Base-by-base conservation (phyloP, 2,113 vertebrate genomes). In the Dromiciops gliroides region DNA sequence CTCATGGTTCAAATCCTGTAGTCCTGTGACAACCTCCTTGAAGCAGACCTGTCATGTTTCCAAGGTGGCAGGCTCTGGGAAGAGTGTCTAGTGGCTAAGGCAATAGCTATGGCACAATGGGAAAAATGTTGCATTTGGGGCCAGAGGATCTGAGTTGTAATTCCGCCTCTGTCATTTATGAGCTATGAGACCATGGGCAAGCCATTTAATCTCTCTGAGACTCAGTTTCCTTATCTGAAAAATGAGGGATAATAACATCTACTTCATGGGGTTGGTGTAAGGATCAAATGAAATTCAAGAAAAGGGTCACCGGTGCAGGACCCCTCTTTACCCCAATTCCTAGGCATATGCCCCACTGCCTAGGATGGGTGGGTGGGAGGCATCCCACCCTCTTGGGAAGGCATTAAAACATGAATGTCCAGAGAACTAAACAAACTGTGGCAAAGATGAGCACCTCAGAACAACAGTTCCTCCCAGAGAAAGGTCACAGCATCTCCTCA, bases 101-200 rank as follows among this genome's bases (percentile, higher is more conserved):
- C 12, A 23, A 5, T 37, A 37, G 31, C 12, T 83, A 44, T 7
- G 44, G n/a, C 44, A 23, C n/a, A 83, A 8, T 83, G 67, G n/a
- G 7, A 19, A 44, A 83, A 23, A n/a, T 83, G 67, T 22, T 83
- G 6, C 6, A 23, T 83, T 75, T 0, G 16, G 14, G 3, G 31
- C 51, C 93, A 89, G 89, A 22, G 95, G 16, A 91, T 25, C 28
- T 90, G 50, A 92, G 49, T 67, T 94, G 23, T 24, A 95, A 92
- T 47, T 90, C 92, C 47, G 2, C 67, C 28, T 94, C 60, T 44
- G 7, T n/a, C 67, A 83, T 83, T 83, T 44, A 44, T 83, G 67
- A 83, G n/a, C 14, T 23, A 23, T 23, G 7, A 19, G n/a, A 23
- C 16, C 19, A 8, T 83, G 7, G 67, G 16, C 19, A 22, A 44